Evolutionary conservation across 2,113 vertebrate species (phyloP), one percentile per base, ranked within the genome.

Genomic region (Cryptomyrus ogoouensis): DNA sequence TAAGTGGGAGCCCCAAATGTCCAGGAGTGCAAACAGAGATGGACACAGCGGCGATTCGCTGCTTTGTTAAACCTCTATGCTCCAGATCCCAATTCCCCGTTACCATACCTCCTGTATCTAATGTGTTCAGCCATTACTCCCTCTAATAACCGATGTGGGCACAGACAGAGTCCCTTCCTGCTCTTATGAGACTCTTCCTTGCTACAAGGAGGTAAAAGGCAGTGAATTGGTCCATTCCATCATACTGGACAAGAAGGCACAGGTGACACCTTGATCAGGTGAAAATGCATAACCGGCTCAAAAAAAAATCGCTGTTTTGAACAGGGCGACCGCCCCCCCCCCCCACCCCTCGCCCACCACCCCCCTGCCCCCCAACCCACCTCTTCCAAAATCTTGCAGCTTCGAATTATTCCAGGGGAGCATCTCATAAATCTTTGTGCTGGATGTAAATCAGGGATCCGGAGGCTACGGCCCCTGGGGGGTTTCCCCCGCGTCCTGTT

Each of bases 221-320:
- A 96, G 80, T 3, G 97, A 97, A 98, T 98, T 97, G 97, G 97
- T 95, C 95, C 95, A 95, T 97, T 98, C 97, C 96, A 97, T 99
- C 97, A 97, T 96, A 96, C 95, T 91, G 74, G 95, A 95, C 90
- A 93, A 95, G 96, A 95, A 94, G 95, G 95, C 96, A 95, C 95
- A 95, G 95, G 96, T 98, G 97, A 98, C 96, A 97, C 95, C 87
- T 95, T 96, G 97, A 98, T 99, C 98, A 98, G 98, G 97, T 98
- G 97, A 97, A 96, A 96, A 95, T 98, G 97, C 96, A 98, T 98
- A 98, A 98, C 98, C 96, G 95, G 95, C 96, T 95, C 97, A 97
- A 96, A 97, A 99, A 98, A 99, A 98, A 98, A 97, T 97, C 96
- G 93, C 96, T 96, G 95, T 96, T 98, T 97, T 98, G 97, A 98